These are phyloP conservation scores for Perca flavescens DNA, from an alignment of 2,113 vertebrate species.

Conservation along the genomic window DNA sequence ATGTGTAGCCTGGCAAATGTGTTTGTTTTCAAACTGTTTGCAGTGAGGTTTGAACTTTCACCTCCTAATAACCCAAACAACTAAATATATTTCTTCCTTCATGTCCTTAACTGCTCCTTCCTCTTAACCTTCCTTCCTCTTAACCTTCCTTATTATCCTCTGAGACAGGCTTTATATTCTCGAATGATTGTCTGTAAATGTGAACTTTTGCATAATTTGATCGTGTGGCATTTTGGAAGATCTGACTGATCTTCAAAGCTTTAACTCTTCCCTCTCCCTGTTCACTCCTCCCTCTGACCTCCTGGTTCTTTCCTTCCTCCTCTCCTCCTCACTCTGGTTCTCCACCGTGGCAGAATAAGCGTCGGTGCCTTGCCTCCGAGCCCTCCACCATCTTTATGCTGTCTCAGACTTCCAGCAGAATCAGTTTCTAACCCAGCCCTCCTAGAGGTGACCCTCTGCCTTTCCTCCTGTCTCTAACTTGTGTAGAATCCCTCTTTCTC, in stretches of 20 bases:
- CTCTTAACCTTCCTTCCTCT: neutral
- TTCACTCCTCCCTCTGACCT: slow-evolving; percentile 5
- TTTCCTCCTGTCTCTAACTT: slow-evolving; percentile 42
- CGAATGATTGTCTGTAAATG: neutral
- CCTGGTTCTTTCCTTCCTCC: slow-evolving; percentile 43
- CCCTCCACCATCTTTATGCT: slow-evolving; percentile 99
- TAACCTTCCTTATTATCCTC: neutral
- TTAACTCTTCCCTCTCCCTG: slow-evolving; percentile 27
- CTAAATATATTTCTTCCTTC: slow-evolving; percentile 5
- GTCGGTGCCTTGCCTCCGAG: slow-evolving; percentile 94
- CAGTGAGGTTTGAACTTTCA: neutral
- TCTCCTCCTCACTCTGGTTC: slow-evolving; percentile 66
- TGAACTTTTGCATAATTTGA: neutral
- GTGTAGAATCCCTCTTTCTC: neutral
- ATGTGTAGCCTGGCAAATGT: neutral
- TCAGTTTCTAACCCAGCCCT: slow-evolving; percentile 91
- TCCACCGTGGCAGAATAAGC: slow-evolving; percentile 89
- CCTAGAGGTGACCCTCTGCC: slow-evolving; percentile 90
- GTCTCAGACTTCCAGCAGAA: slow-evolving; percentile 98
- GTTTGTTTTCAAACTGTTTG: slow-evolving; percentile 5
- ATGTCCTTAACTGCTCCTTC: neutral
- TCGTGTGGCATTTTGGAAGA: neutral
- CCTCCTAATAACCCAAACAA: neutral
- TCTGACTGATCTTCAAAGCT: slow-evolving; percentile 17
- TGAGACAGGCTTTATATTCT: neutral